Base-by-base conservation (phyloP, 2,888 invertebrate species). In the Lithosia quadra region DNA sequence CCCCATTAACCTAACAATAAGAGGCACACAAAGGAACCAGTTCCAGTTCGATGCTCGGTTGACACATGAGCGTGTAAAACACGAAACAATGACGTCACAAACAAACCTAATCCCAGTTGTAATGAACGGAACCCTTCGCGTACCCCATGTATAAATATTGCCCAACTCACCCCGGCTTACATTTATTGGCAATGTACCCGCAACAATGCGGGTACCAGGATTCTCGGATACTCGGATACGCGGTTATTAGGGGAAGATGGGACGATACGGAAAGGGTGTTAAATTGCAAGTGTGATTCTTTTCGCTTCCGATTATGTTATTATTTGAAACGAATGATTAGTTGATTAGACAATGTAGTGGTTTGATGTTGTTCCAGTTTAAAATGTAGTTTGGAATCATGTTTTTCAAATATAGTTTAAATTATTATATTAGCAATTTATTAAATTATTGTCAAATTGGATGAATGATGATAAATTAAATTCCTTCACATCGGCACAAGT, bases 81-180 rank as follows among this genome's bases (percentile, higher is more conserved):
- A 70, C 67, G 43, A 76, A 75, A 80, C 81, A 76, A 79, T 79
- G 65, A 74, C 75, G 65, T 79, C 75, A 68, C 77, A 75, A 75
- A 79, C 83, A 78, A 76, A 81, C 78, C 81, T 87, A 87, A 90
- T 86, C 86, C 88, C 79, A 75, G 79, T 79, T 81, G 82, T 86
- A 88, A 87, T 88, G 84, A 86, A 86, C 83, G 80, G 75, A 33
- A 63, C 63, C 69, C 65, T 67, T 57, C 56, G 24, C 34, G 36
- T 56, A 64, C 64, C 61, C 58, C 62, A 61, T 56, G 59, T 62
- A 63, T 68, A 71, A 71, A 71, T 71, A 71, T 71, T 68, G 68
- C 53, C 68, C 69, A 63, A 66, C 69, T 71, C 74, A 67, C 78
- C 82, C 80, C 57, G 70, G 74, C 82, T 83, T 81, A 83, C 83